Conservation (phyloP, 2,797 vertebrate species). For the Bovichtus diacanthus region DNA sequence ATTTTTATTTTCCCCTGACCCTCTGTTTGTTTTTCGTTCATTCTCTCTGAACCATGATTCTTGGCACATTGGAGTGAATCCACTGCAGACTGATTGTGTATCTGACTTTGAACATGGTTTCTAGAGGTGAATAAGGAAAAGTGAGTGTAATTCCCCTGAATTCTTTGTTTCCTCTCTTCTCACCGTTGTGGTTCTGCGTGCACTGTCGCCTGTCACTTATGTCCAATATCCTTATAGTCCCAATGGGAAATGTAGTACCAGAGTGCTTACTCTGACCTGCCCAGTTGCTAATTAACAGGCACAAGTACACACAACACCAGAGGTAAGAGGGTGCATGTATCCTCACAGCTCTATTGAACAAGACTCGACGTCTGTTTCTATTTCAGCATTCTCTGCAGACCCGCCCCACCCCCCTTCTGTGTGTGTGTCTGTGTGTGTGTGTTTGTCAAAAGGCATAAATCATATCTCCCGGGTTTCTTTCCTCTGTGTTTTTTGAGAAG, state of each 20-base stretch:
- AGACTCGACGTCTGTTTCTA: slow-evolving; percentile 17
- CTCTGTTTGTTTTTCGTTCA: slow-evolving; percentile 58
- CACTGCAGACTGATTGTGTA: slow-evolving; percentile 30
- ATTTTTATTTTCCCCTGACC: slow-evolving; percentile 75
- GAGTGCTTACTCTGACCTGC: slow-evolving; percentile 38
- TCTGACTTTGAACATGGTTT: slow-evolving; percentile 32
- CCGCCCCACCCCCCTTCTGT: no score
- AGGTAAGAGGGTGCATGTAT: slow-evolving; percentile 28
- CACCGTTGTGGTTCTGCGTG: slow-evolving; percentile 46
- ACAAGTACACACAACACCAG: slow-evolving; percentile 19
- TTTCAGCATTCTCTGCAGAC: slow-evolving; percentile 28
- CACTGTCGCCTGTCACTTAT: slow-evolving; percentile 44
- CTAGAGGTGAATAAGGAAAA: slow-evolving; percentile 30
- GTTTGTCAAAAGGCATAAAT: slow-evolving; percentile 38
- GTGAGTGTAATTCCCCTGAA: slow-evolving; percentile 9
- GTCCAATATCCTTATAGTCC: slow-evolving; percentile 55
- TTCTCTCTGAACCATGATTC: slow-evolving; percentile 55
- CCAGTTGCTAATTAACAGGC: slow-evolving; percentile 32
- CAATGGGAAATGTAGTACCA: slow-evolving; percentile 64
- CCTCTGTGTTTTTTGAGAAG: slow-evolving; percentile 31
- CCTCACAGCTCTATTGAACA: slow-evolving; percentile 21
- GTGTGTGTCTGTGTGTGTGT: no score
- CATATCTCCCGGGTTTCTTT: slow-evolving; percentile 9
- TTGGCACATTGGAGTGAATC: slow-evolving; percentile 31
- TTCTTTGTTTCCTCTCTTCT: not conserved